Evolutionary conservation across 2,888 invertebrate genomes (phyloP), one percentile per base, ranked within the genome.

Genomic region (Bombylius major): DNA sequence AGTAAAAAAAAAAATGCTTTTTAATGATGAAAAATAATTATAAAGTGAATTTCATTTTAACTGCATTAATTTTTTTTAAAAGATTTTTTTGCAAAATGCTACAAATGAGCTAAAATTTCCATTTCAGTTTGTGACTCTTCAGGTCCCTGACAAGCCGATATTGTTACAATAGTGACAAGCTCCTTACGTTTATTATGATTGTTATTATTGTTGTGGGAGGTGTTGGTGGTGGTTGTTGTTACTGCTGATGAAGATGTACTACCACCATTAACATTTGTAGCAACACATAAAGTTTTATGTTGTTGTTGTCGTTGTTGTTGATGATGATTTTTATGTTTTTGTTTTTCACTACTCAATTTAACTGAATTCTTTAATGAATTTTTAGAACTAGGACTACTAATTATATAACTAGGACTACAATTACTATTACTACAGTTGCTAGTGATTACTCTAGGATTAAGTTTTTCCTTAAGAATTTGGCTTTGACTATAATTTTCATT

Each of bases 81-180:
- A 2, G 23, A 23, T 23, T 23, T 23, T 23, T 23, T 42, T 42
- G 11, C 11, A 11, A 42, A 42, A 42, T 11, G 64, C 66, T 72
- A 73, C 66, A 73, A 67, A 64, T 73, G 73, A n/a, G 72, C 73
- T 62, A 73, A 62, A 58, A 73, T 71, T 59, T 73, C 72, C 65
- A 73, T 72, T 66, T 71, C 72, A 47, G 60, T 56, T 42, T 56
- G 55, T 47, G 60, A 50, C 42, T 51, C 51, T 36, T 55, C 47
- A 42, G 55, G 47, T 44, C 47, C 55, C 46, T 45, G 58, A 23
- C 42, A 51, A 31, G 61, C 61, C 44, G 73, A 72, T 60, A 73
- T 74, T 54, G 73, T 73, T 53, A 73, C 74, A 65, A 73, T 73
- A 48, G 74, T 73, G 57, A 73, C 71, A 62, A 73, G 66, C 61